Evolutionary conservation across 2,888 invertebrate genomes (phyloP).

Genomic region (Lymantria dispar): DNA sequence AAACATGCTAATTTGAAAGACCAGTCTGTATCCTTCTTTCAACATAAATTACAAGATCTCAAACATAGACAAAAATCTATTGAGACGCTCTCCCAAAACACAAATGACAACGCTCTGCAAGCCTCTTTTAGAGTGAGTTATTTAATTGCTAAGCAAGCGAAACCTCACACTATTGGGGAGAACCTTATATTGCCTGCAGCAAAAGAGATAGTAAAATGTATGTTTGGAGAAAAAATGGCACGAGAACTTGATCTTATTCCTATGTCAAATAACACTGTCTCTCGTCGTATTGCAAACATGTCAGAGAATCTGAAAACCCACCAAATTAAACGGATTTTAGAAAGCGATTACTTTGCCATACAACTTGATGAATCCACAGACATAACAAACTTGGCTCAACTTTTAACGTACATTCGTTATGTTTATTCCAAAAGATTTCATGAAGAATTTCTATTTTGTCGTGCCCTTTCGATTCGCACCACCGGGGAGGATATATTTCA

Average conservation of each 20-base stretch:
- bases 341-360: conserved; percentile 10
- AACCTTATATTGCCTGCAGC: conserved; percentile 5
- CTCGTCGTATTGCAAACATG: conserved; percentile 4
- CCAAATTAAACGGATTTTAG: conserved; percentile 6
- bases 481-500: conserved; percentile 3
- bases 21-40: too few species aligned
- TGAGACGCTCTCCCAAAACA: too few species aligned
- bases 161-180: conserved; percentile 5
- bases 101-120: too few species aligned
- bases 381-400: conserved; percentile 15
- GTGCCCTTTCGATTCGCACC: neutral
- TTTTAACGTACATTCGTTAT: conserved; percentile 2
- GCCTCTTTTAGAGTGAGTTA: neutral
- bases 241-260: neutral
- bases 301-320: conserved; percentile 12
- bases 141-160: conserved; percentile 1
- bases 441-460: too few species aligned
- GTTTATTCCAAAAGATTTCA: too few species aligned
- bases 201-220: neutral
- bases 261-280: conserved; percentile 4
- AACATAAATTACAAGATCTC: too few species aligned
- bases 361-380: neutral
- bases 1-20: too few species aligned
- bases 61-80: too few species aligned
- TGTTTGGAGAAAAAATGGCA: neutral